Conservation (phyloP, 2,113 vertebrate genomes). For the Orcinus orca region DNA sequence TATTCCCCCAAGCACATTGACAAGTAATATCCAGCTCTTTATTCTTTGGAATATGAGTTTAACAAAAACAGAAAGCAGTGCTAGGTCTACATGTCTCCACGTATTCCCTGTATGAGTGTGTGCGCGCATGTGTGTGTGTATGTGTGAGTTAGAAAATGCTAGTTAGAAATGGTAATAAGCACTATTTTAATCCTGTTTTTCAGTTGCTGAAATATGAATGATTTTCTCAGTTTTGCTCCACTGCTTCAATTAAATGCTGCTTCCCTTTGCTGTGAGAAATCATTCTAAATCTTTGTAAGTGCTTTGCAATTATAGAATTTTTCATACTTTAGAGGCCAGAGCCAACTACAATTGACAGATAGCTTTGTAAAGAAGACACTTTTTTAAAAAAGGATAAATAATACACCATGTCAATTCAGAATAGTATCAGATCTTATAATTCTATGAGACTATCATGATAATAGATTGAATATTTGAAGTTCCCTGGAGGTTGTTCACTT, state of each 20-base stretch:
- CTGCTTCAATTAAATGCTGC: neutral
- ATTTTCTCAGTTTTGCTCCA: neutral
- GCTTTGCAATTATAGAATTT: neutral
- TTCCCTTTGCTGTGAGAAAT: neutral
- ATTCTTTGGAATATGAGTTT: neutral
- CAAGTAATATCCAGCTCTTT: neutral
- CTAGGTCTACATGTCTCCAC: neutral
- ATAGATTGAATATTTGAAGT: neutral
- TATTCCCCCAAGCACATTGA: neutral
- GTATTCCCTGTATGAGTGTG: neutral
- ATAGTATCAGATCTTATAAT: neutral
- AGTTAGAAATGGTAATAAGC: neutral
- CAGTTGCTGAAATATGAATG: neutral
- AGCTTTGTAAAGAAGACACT: neutral
- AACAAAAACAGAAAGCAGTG: neutral
- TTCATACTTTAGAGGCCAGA: neutral
- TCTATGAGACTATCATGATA: neutral
- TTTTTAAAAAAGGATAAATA: conserved; percentile 1
- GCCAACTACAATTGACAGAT: neutral
- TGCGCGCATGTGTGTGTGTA: neutral
- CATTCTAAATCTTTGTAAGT: neutral
- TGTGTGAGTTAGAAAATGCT: neutral
- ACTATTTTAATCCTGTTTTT: conserved; percentile 14
- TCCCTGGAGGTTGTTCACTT: neutral
- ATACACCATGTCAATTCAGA: neutral